These are phyloP conservation scores for Xylocampa areola DNA, from an alignment of 2,888 invertebrate genomes.

Conservation along the genomic window DNA sequence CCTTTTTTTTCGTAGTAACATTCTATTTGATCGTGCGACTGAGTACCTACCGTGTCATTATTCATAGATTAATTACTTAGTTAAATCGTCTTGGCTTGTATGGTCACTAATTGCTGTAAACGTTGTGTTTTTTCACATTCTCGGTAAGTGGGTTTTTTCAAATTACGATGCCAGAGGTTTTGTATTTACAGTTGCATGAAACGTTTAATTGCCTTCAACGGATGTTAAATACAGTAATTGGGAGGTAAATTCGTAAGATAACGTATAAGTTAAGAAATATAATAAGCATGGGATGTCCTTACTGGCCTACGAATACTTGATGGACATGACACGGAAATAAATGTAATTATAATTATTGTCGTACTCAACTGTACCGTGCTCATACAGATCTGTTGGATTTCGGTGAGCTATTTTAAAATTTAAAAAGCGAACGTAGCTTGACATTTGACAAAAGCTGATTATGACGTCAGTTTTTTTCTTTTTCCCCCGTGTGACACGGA, in stretches of 20 bases:
- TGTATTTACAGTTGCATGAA: slow-evolving; percentile 87
- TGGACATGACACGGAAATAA: slow-evolving; percentile 5
- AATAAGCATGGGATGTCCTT: slow-evolving; percentile 53
- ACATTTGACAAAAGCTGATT: slow-evolving; percentile 90
- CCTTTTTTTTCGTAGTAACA: slow-evolving; percentile 48
- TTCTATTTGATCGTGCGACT: slow-evolving; percentile 69
- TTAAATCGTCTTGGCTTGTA: slow-evolving; percentile 80
- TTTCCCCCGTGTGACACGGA: slow-evolving; percentile 73
- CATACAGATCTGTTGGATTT: slow-evolving; percentile 66
- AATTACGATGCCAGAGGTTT: slow-evolving; percentile 81
- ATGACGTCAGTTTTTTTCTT: slow-evolving; percentile 86
- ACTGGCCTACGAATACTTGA: slow-evolving; percentile 22
- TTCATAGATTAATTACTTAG: slow-evolving; percentile 78
- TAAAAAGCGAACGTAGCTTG: slow-evolving; percentile 83
- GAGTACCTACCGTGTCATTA: slow-evolving; percentile 68
- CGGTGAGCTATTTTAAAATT: slow-evolving; percentile 83
- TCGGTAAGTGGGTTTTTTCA: slow-evolving; percentile 82
- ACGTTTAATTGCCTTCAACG: slow-evolving; percentile 84
- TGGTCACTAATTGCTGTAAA: slow-evolving; percentile 85
- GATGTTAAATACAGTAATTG: slow-evolving; percentile 86
- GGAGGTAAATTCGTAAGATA: slow-evolving; percentile 82
- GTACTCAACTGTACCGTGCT: slow-evolving; percentile 62
- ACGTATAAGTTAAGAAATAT: slow-evolving; percentile 69
- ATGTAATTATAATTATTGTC: slow-evolving; percentile 8
- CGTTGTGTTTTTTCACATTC: slow-evolving; percentile 85